Conservation (phyloP, 1,140 invertebrate species). For the Dinothrombium tinctorium region DNA sequence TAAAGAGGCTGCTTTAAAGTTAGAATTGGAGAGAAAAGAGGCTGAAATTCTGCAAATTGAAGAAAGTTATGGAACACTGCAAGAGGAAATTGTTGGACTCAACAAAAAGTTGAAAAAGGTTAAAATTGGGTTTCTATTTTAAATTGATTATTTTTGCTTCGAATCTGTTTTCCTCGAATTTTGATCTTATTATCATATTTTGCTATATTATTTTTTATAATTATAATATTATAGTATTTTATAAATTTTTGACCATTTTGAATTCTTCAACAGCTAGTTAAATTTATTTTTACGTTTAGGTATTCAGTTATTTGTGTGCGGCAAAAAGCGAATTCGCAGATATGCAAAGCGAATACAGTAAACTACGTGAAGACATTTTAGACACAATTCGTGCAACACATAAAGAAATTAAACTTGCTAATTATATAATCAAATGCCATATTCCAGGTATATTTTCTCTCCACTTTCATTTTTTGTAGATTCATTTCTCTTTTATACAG, state of each 20-base stretch:
- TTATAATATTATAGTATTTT: conserved; percentile 68
- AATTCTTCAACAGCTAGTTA: no score
- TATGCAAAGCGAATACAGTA: conserved; percentile 73
- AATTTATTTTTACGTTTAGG: no score
- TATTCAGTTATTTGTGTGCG: conserved; percentile 49
- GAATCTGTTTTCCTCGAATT: neutral
- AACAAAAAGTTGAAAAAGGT: conserved; percentile 80
- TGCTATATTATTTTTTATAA: neutral
- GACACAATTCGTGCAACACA: conserved; percentile 72
- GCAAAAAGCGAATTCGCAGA: conserved; percentile 67
- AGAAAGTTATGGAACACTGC: conserved; percentile 75
- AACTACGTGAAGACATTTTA: conserved; percentile 82
- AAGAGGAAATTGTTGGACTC: conserved; percentile 75
- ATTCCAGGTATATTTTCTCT: conserved; percentile 34
- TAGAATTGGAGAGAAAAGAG: conserved; percentile 55
- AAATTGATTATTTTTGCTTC: conserved; percentile 15
- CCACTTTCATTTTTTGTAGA: neutral
- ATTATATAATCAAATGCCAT: conserved; percentile 52
- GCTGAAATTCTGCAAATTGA: conserved; percentile 82
- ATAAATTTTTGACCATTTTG: no score
- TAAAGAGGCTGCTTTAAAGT: conserved; percentile 55
- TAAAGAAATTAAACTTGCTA: conserved; percentile 70
- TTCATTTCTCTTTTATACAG: neutral
- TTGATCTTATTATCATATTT: neutral
- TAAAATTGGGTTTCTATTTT: conserved; percentile 15